Percentiles rank a stretch among this genome's conserved stretches.
phyloP scores from a whole-genome alignment of 2,797 vertebrate genomes.

The Denticeps clupeoides region DNA sequence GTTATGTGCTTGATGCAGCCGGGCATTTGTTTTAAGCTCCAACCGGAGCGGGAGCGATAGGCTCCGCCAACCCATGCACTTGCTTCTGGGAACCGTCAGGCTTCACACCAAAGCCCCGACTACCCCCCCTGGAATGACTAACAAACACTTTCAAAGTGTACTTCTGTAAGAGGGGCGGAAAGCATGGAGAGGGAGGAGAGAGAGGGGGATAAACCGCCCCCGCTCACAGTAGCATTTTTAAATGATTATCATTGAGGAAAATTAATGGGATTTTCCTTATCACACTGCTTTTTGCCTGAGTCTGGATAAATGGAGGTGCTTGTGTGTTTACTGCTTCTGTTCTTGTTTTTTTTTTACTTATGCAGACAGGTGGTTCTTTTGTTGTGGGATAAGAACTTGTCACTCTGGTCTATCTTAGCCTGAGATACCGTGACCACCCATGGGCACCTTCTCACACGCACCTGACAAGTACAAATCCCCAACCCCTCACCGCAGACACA shows the following conservation, averaged over 20 bases:
- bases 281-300: slow-evolving; percentile 10
- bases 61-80: no score
- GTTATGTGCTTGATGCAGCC: slow-evolving; percentile 62
- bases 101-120: no score
- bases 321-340: slow-evolving; percentile 12
- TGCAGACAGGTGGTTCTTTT: slow-evolving; percentile 17
- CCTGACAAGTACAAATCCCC: no score
- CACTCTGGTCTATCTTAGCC: no score
- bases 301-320: slow-evolving; percentile 19
- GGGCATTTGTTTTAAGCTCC: slow-evolving; percentile 45
- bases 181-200: not conserved
- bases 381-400: no score
- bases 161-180: no score
- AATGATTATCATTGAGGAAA: slow-evolving; percentile 10
- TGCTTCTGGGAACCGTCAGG: no score
- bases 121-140: slow-evolving; percentile 19
- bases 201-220: not conserved
- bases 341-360: not conserved
- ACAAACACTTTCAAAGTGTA: no score
- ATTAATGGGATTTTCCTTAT: slow-evolving; percentile 20
- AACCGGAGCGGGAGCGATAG: no score
- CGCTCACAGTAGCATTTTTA: not conserved
- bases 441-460: no score
- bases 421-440: no score
- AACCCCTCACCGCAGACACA: no score